Conservation (phyloP, 2,888 invertebrate species). For the Himalopsyche tibetana region DNA sequence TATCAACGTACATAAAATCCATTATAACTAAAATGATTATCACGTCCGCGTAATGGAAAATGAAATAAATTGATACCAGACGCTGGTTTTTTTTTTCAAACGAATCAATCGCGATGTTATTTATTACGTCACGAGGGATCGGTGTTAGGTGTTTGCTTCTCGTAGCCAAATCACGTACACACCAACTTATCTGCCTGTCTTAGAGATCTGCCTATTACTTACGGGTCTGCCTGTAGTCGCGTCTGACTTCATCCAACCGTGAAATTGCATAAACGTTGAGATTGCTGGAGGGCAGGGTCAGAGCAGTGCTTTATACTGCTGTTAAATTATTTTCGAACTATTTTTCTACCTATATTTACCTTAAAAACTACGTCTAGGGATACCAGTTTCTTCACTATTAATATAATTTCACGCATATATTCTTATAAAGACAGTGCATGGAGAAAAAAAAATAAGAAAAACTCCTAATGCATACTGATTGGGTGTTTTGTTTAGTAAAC, state of each 20-base stretch:
- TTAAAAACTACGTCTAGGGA: no score
- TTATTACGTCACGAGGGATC: not conserved
- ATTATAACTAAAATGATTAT: not conserved
- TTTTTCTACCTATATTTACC: no score
- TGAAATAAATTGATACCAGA: not conserved
- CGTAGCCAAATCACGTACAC: slow-evolving; percentile 5
- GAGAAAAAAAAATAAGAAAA: no score
- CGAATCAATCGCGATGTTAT: slow-evolving; percentile 6
- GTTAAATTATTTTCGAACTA: not conserved
- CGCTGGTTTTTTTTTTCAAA: not conserved
- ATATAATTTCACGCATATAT: no score
- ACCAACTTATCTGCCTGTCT: not conserved
- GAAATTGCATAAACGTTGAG: slow-evolving; percentile 21
- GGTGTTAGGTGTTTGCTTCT: not conserved
- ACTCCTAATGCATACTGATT: no score
- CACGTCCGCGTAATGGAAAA: not conserved
- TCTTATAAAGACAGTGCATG: no score
- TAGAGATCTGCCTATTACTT: not conserved
- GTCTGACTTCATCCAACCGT: slow-evolving; percentile 10
- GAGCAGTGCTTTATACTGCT: not conserved
- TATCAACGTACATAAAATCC: not conserved
- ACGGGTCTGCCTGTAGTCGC: not conserved
- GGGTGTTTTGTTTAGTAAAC: no score
- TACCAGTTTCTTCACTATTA: no score
- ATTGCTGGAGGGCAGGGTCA: not conserved